Base-by-base conservation (phyloP, 2,113 vertebrate genomes). In the Tetrao urogallus region DNA sequence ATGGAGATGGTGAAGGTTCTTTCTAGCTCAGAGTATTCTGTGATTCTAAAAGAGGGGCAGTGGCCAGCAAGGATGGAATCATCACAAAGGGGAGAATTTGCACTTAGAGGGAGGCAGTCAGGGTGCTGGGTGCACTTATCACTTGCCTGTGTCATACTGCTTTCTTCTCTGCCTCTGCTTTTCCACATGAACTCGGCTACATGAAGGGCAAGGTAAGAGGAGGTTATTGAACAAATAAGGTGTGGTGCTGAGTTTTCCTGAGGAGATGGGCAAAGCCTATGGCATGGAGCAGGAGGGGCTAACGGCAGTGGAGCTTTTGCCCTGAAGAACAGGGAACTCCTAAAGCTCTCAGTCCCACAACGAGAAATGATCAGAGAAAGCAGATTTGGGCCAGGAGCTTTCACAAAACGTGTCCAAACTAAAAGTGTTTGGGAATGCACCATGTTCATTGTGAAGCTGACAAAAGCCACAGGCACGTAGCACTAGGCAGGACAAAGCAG, bases 371-470 rank as follows among this genome's bases (percentile, higher is more conserved):
- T 74, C 47, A 63, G n/a, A 13, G 28, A 16, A n/a, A 69, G 56
- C 19, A 58, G 67, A 64, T 66, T 1, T 7, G 14, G 7, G 22
- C 4, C 16, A 70, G 73, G 73, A 45, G 5, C 64, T 77, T 64
- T 48, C 32, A 12, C 11, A 77, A 64, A 52, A 3, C 3, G 4
- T 42, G 10, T 27, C 86, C 38, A 73, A 38, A 12, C 18, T 69
- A 15, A 73, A 60, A 52, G 21, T 40, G 21, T 28, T 20, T 1
- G 6, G 19, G 16, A 81, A 25, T 0, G 0, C 73, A 43, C 22
- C 18, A 77, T 5, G 28, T 56, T 22, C 25, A 10, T 40, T 73
- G 18, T 63, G 74, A 74, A 61, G 36, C n/a, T 84, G 56, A 11
- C 36, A 42, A 36, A 1, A 18, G 40, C 27, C 65, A 43, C 42